Percentiles rank a stretch among this genome's conserved stretches.
Evolutionary conservation across 2,888 invertebrate species (phyloP).

Genomic region (Stramonita haemastoma): DNA sequence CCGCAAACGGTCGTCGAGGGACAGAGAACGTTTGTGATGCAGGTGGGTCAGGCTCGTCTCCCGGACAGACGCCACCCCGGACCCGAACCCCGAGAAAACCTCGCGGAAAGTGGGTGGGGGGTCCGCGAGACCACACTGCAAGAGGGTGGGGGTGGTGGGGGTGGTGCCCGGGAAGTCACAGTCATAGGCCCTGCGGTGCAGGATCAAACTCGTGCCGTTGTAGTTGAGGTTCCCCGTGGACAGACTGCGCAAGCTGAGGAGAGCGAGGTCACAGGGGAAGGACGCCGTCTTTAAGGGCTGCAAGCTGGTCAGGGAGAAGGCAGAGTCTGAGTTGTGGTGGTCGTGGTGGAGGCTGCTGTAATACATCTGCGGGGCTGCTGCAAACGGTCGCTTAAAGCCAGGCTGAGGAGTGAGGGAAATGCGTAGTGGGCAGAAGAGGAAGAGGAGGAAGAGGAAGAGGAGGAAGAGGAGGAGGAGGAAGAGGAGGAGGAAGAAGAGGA

Average conservation of each 20-base stretch:
- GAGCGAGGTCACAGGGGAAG: slow-evolving; percentile 67
- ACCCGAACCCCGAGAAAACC: slow-evolving; percentile 57
- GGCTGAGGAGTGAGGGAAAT: slow-evolving; percentile 61
- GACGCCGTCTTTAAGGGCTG: slow-evolving; percentile 52
- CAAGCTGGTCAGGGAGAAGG: slow-evolving; percentile 55
- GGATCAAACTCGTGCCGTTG: slow-evolving; percentile 66
- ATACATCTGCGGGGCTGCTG: slow-evolving; percentile 61
- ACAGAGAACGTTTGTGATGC: slow-evolving; percentile 51
- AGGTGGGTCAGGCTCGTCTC: slow-evolving; percentile 68
- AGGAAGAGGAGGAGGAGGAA: no score
- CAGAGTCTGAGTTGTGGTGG: no score
- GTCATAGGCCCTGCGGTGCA: slow-evolving; percentile 67
- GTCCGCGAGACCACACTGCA: slow-evolving; percentile 55
- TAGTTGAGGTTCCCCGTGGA: slow-evolving; percentile 60
- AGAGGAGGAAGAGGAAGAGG: no score
- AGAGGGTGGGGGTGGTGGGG: no score
- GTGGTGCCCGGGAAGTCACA: slow-evolving; percentile 59
- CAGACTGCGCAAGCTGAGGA: slow-evolving; percentile 65
- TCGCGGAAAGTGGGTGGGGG: slow-evolving; percentile 47
- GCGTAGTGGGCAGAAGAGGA: slow-evolving; percentile 47
- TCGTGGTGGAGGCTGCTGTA: slow-evolving; percentile 55
- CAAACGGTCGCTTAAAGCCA: slow-evolving; percentile 58
- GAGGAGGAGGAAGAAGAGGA: no score
- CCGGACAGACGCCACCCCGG: slow-evolving; percentile 47
- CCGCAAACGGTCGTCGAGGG: slow-evolving; percentile 50